These are phyloP conservation scores for Neomicropteryx cornuta DNA, from an alignment of 1,140 invertebrate genomes.

Conservation along the genomic window DNA sequence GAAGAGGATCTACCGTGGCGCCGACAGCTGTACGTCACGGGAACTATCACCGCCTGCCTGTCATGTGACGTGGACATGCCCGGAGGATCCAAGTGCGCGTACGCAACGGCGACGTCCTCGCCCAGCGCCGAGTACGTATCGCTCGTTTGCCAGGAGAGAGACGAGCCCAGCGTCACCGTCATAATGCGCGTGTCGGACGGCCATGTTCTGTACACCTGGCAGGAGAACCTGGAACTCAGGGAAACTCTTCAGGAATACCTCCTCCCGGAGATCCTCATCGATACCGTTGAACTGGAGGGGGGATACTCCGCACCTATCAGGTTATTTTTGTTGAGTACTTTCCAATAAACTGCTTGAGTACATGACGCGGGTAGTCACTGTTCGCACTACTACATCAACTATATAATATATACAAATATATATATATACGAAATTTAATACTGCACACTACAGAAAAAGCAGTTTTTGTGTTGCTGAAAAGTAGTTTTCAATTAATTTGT, in stretches of 20 bases:
- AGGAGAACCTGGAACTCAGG: slow-evolving; percentile 49
- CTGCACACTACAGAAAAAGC: no score
- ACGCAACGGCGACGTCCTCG: slow-evolving; percentile 46
- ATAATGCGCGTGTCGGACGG: slow-evolving; percentile 25
- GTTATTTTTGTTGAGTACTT: no score
- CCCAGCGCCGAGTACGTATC: slow-evolving; percentile 37
- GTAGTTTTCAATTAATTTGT: no score
- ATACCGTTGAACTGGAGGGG: slow-evolving; percentile 52
- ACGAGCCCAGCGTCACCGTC: slow-evolving; percentile 34
- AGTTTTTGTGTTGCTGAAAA: no score
- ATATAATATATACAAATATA: no score
- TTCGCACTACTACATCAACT: no score
- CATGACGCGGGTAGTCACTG: no score
- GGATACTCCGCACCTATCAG: slow-evolving; percentile 59
- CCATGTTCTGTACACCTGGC: slow-evolving; percentile 41
- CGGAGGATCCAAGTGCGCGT: slow-evolving; percentile 29
- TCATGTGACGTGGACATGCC: slow-evolving; percentile 31
- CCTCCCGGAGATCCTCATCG: slow-evolving; percentile 50
- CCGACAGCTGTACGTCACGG: slow-evolving; percentile 36
- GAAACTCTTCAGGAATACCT: slow-evolving; percentile 43
- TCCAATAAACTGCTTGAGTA: no score
- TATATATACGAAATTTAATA: no score
- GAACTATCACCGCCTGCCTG: slow-evolving; percentile 31
- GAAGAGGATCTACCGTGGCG: slow-evolving; percentile 29
- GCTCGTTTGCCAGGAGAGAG: slow-evolving; percentile 32